Evolutionary conservation across 1,140 invertebrate genomes (phyloP).

Genomic region (Sitobion miscanthi): DNA sequence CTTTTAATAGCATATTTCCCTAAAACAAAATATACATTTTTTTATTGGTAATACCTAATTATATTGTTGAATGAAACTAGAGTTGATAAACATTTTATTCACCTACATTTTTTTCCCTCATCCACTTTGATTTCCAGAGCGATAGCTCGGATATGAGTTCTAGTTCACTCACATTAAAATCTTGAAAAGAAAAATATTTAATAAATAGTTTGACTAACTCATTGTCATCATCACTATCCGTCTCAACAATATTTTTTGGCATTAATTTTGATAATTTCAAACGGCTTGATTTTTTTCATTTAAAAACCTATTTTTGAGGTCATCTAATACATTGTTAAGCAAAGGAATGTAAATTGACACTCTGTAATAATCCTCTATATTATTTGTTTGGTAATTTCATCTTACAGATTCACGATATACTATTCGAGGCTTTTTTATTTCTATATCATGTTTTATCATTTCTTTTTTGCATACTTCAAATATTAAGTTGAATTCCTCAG

Average conservation of each 20-base stretch:
- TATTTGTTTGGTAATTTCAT: background rate
- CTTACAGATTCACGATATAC: background rate
- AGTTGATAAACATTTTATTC: constrained; percentile 28
- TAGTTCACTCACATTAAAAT: constrained; percentile 2
- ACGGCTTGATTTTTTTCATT: background rate
- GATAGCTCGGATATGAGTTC: background rate
- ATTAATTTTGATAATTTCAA: background rate
- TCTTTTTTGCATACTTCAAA: background rate
- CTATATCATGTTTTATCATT: constrained; percentile 1
- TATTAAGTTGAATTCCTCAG: too few relatives aligned
- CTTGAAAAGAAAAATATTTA: constrained; percentile 23
- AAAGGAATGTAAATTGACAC: constrained; percentile 12
- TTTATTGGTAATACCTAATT: background rate
- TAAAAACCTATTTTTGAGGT: background rate
- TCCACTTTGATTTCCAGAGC: constrained; percentile 13
- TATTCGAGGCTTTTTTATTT: constrained; percentile 19
- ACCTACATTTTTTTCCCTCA: constrained; percentile 7
- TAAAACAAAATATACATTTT: background rate
- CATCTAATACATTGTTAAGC: background rate
- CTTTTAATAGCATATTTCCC: constrained; percentile 13
- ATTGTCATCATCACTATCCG: too few relatives aligned
- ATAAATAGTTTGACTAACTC: too few relatives aligned
- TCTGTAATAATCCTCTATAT: constrained; percentile 13
- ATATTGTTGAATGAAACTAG: background rate
- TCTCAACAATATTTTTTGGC: too few relatives aligned